phyloP scores from a whole-genome alignment of 2,797 vertebrate genomes.

The Urocyon cinereoargenteus region DNA sequence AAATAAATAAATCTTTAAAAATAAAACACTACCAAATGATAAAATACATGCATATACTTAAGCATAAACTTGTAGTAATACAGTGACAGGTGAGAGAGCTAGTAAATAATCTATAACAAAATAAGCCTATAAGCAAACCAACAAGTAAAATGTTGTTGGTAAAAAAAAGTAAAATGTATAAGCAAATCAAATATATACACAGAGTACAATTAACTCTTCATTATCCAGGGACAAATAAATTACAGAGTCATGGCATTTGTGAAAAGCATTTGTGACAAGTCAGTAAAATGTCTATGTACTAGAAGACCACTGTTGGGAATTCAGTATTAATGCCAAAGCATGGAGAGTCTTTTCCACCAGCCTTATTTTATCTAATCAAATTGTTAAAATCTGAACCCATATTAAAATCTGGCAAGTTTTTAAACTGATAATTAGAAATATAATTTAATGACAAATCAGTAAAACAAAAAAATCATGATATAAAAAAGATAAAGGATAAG shows the following conservation, averaged over 20 bases:
- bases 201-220: background rate
- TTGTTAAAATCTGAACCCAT: background rate
- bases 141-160: background rate
- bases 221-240: background rate
- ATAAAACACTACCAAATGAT: slow-evolving; percentile 42
- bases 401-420: slow-evolving; percentile 25
- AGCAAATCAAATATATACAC: slow-evolving; percentile 28
- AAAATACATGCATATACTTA: slow-evolving; percentile 41
- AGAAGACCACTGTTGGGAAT: background rate
- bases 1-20: background rate
- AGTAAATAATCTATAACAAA: slow-evolving; percentile 23
- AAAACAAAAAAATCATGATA: slow-evolving; percentile 23
- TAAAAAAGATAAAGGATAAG: background rate
- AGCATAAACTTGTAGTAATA: slow-evolving; percentile 10
- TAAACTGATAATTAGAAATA: background rate
- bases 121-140: background rate
- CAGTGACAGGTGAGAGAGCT: slow-evolving; percentile 31
- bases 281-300: background rate
- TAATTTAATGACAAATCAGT: background rate
- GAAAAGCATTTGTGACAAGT: slow-evolving; percentile 3
- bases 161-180: background rate
- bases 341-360: background rate
- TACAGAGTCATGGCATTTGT: background rate
- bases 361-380: background rate
- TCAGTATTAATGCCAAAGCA: background rate